Conservation (phyloP, 2,113 vertebrate species). For the Xiphophorus hellerii region DNA sequence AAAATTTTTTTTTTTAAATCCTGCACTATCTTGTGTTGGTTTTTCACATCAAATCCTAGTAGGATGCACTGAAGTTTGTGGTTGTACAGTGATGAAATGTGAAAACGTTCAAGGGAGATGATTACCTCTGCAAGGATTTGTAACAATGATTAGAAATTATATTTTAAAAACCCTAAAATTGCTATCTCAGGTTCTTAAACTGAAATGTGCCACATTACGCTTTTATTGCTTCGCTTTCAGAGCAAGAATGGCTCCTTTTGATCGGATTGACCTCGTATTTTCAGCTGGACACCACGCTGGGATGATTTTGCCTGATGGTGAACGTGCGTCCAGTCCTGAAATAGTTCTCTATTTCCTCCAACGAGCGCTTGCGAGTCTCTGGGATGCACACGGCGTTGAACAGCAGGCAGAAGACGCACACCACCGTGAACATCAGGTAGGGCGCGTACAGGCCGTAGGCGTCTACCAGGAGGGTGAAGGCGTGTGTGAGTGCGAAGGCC, state of each 20-base stretch:
- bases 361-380: slow-evolving; percentile 88
- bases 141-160: not conserved
- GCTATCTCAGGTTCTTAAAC: too few relatives aligned
- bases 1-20: too few relatives aligned
- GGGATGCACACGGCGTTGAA: slow-evolving; percentile 90
- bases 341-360: slow-evolving; percentile 95
- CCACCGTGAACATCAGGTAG: slow-evolving; percentile 86
- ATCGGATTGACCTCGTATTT: not conserved
- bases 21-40: not conserved
- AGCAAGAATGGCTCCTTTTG: not conserved
- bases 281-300: slow-evolving; percentile 12
- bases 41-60: not conserved
- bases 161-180: too few relatives aligned
- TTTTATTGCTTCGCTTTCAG: not conserved
- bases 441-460: slow-evolving; percentile 85
- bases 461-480: slow-evolving; percentile 86
- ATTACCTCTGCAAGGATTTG: too few relatives aligned
- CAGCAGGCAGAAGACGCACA: slow-evolving; percentile 84
- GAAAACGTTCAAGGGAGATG: not conserved
- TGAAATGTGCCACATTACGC: too few relatives aligned
- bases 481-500: slow-evolving; percentile 86
- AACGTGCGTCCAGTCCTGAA: slow-evolving; percentile 83
- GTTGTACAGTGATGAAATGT: not conserved
- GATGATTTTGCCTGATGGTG: slow-evolving; percentile 57
- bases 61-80: not conserved